Percentiles rank a stretch among this genome's conserved stretches.
phyloP scores from a whole-genome alignment of 2,113 vertebrate species.

The Microcebus jonahi region DNA sequence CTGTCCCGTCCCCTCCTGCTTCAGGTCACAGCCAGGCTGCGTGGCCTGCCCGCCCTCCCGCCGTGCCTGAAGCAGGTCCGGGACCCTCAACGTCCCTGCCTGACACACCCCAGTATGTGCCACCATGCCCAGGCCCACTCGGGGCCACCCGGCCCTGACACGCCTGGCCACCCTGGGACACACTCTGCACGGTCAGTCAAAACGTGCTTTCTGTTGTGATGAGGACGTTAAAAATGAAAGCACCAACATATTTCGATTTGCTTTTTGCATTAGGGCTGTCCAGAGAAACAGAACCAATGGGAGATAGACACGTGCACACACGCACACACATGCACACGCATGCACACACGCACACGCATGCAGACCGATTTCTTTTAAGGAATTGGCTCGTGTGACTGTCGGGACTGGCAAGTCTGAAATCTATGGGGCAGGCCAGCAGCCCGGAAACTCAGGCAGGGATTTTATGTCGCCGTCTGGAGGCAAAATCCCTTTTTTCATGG shows the following conservation, averaged over 20 bases:
- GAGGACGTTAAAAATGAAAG: not conserved
- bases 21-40: not conserved
- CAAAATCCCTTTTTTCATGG: not conserved
- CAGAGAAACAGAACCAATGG: not conserved
- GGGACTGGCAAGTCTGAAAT: constrained; percentile 16
- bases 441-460: not conserved
- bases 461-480: not conserved
- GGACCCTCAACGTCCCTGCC: not conserved
- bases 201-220: not conserved
- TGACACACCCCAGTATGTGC: not conserved
- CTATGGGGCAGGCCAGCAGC: not conserved
- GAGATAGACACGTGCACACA: not conserved
- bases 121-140: not conserved
- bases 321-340: not conserved
- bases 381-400: not conserved
- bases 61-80: not conserved
- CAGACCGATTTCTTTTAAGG: not conserved
- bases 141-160: too few relatives aligned
- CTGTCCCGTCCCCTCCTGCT: fast-evolving
- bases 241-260: not conserved
- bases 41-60: fast-evolving
- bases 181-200: not conserved
- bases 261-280: not conserved
- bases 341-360: not conserved
- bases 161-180: not conserved